phyloP scores from a whole-genome alignment of 1,140 invertebrate genomes.

The Anastrepha obliqua region DNA sequence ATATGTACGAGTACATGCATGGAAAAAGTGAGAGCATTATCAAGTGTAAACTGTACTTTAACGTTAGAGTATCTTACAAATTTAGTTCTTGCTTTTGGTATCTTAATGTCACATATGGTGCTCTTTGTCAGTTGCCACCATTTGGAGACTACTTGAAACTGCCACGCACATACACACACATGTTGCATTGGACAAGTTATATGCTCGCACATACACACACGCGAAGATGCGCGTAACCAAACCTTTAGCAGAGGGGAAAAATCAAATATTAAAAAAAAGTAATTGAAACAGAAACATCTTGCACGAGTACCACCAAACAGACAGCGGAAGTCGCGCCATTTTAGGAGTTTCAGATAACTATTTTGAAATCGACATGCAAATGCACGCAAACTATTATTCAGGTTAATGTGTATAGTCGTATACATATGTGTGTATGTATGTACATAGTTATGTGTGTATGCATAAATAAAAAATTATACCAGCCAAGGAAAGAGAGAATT shows the following conservation, averaged over 20 bases:
- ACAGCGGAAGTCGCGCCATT: too few species aligned
- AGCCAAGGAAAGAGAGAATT: background rate
- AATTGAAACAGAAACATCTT: too few species aligned
- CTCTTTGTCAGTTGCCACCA: background rate
- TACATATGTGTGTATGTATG: background rate
- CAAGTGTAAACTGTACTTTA: slow-evolving; percentile 10
- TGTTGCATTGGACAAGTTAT: background rate
- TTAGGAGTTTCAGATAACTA: too few species aligned
- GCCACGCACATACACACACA: background rate
- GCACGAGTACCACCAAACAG: too few species aligned
- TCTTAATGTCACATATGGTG: slow-evolving; percentile 11
- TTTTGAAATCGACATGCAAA: too few species aligned
- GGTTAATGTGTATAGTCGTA: too few species aligned
- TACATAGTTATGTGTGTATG: background rate
- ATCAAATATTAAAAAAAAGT: too few species aligned
- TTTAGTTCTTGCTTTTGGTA: background rate
- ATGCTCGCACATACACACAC: background rate
- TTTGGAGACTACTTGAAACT: slow-evolving; percentile 4
- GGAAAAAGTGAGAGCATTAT: background rate
- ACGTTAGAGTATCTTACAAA: too few species aligned
- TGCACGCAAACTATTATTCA: too few species aligned
- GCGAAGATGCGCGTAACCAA: too few species aligned
- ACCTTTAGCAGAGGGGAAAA: too few species aligned
- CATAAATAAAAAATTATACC: too few species aligned
- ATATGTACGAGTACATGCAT: background rate